Conservation (phyloP, 1,140 invertebrate species). For the Diachasma alloeum region DNA sequence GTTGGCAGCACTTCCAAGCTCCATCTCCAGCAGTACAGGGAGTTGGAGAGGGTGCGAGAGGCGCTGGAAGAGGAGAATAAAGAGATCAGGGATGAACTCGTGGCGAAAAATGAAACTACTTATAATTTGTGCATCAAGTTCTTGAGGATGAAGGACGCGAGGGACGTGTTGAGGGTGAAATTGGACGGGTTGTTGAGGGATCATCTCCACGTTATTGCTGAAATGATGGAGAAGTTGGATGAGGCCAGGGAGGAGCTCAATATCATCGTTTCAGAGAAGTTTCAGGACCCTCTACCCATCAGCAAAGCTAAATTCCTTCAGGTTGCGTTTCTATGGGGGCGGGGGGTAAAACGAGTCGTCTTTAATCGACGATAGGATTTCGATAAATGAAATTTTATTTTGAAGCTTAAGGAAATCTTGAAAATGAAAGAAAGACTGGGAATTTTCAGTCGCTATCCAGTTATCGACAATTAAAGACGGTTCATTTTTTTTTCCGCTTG, state of each 20-base stretch:
- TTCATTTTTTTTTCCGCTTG: no score
- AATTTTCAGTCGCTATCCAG: no score
- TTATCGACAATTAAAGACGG: no score
- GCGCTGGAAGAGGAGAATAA: conserved; percentile 41
- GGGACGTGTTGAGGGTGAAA: conserved; percentile 40
- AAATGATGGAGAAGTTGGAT: conserved; percentile 52
- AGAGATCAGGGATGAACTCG: conserved; percentile 32
- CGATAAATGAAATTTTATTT: no score
- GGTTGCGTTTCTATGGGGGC: no score
- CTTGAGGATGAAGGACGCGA: conserved; percentile 44
- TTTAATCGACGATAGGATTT: no score
- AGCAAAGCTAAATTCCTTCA: conserved; percentile 47
- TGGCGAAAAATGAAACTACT: conserved; percentile 37
- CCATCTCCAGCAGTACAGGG: conserved; percentile 31
- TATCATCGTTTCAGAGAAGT: conserved; percentile 46
- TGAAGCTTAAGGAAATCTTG: no score
- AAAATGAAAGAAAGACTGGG: no score
- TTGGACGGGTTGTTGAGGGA: conserved; percentile 41
- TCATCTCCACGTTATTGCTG: conserved; percentile 45
- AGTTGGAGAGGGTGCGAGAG: conserved; percentile 32
- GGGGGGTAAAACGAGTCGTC: no score
- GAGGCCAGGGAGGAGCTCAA: conserved; percentile 47
- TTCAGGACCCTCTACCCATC: conserved; percentile 44
- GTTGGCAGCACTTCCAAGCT: conserved; percentile 26
- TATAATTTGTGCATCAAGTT: conserved; percentile 49